Evolutionary conservation across 2,888 invertebrate genomes (phyloP), one percentile per base, ranked within the genome.

Genomic region (Drosophila glabriapex): DNA sequence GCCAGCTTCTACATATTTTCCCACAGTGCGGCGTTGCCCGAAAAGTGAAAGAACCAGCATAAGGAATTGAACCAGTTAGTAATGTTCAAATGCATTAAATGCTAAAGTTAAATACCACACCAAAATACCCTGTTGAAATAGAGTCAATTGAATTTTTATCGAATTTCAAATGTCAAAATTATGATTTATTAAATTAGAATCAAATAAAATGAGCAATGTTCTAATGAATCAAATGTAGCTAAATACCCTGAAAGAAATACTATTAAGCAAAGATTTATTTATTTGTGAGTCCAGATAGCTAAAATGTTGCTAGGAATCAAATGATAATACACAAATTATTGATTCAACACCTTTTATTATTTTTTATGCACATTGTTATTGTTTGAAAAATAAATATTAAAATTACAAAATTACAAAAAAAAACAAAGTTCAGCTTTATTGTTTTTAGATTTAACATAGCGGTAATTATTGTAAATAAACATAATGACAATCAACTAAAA

Each of bases 1-100:
- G 86, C 89, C 87, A 87, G 86, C 87, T 87, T 87, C 86, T 82
- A 89, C 88, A 89, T 85, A 89, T 87, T 87, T 87, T 87, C 86
- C 86, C 86, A 87, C 86, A 87, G 80, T 83, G 78, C 79, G 81
- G 71, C 71, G 64, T 39, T 52, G 82, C 56, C 78, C 76, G 59
- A 89, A 89, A 89, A 85, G 89, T 89, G 86, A 89, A 89, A 85
- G 86, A 85, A 75, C 71, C 73, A 46, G 58, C 58, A 41, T 66
- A 77, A 73, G 67, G 68, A 60, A 68, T 64, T 71, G 58, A 59
- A 60, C 79, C 73, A 82, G 79, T 76, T 76, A 76, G 73, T 65
- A 67, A 66, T 55, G 68, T 58, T 58, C 29, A 58, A 37, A 56
- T 71, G 37, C 50, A n/a, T 12, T 41, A 43, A 65, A 19, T 6